Base-by-base conservation (phyloP, 2,888 invertebrate species). In the Ophonus ardosiacus region DNA sequence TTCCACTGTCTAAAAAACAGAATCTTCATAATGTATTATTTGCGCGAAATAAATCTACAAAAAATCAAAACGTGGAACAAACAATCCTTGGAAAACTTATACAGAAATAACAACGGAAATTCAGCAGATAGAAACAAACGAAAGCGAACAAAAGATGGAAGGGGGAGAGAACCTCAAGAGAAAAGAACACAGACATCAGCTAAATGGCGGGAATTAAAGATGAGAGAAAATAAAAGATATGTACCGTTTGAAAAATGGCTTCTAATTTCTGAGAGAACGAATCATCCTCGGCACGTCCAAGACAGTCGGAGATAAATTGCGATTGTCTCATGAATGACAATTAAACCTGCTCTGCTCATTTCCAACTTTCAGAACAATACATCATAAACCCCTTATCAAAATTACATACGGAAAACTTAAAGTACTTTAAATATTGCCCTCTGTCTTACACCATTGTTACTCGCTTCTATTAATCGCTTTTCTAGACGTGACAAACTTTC, bases 241-340 rank as follows among this genome's bases (percentile, higher is more conserved):
- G 68, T 79, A 86, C 84, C 86, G 87, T 86, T 86, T 88, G 88
- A 88, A 86, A 87, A 88, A 88, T 88, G 87, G 87, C 87, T 87
- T 87, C 87, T 87, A 88, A 87, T 87, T 87, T 87, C 84, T 74
- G 84, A 74, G 74, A 43, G 57, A 68, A 79, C 84, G 63, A 84
- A 79, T 85, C 71, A 85, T 80, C 57, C 74, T 74, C 74, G 74
- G 71, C 82, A 74, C 38, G 61, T 76, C 18, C 83, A 74, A 74
- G 83, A 82, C 82, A 31, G 21, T 83, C 43, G 84, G 80, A 87
- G 88, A 88, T 87, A 88, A 88, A 88, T 88, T 88, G 87, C 87
- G 87, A 88, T 87, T 87, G 87, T 87, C 86, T 86, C 86, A 87
- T 87, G 89, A 88, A 88, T 88, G 88, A 89, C 88, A 89, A 88